Evolutionary conservation across 2,888 invertebrate genomes (phyloP).

Genomic region (Lapara coniferarum): DNA sequence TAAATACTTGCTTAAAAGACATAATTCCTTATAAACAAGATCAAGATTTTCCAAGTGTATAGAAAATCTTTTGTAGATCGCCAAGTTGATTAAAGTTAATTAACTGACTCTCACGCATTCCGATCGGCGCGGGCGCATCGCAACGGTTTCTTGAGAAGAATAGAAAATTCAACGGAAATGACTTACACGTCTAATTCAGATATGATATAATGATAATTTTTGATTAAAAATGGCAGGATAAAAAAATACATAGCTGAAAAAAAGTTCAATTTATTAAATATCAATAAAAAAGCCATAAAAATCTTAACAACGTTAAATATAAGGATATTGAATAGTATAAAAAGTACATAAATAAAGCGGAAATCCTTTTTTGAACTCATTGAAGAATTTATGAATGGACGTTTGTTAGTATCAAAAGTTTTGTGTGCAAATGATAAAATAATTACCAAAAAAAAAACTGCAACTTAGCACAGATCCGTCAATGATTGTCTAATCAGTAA

Average conservation of each 20-base stretch:
- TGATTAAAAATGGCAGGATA: background rate
- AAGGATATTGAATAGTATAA: background rate
- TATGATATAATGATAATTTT: background rate
- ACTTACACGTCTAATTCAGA: background rate
- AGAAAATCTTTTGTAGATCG: slow-evolving; percentile 24
- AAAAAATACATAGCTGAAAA: no score
- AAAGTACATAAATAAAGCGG: background rate
- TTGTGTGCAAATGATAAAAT: background rate
- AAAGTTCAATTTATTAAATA: background rate
- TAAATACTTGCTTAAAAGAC: background rate
- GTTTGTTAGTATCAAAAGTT: background rate
- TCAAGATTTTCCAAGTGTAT: slow-evolving; percentile 13
- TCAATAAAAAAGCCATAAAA: background rate
- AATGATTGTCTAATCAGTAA: background rate
- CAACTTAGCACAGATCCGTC: background rate
- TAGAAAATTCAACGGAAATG: slow-evolving; percentile 9
- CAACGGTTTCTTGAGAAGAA: slow-evolving; percentile 18
- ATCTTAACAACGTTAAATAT: background rate
- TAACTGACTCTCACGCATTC: slow-evolving; percentile 26
- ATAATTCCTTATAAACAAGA: slow-evolving; percentile 17
- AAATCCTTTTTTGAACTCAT: background rate
- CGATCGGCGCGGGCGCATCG: slow-evolving; percentile 21
- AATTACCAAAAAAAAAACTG: background rate
- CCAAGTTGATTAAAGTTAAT: slow-evolving; percentile 19
- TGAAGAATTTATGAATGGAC: slow-evolving; percentile 13